Conservation (phyloP, 1,140 invertebrate genomes). For the Drosophila watanabei region DNA sequence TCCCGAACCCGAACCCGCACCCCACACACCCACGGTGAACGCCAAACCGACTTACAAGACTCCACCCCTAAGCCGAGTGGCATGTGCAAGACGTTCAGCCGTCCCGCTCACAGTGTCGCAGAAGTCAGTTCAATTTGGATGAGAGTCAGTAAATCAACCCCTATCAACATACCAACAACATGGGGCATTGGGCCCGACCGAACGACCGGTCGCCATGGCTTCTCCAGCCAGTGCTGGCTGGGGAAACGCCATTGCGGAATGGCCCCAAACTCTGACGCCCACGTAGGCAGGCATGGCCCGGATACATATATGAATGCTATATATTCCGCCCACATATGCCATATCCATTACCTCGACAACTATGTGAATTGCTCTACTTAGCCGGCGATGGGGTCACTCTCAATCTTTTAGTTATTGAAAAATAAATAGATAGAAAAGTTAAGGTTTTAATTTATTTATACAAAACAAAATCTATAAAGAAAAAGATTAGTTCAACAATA, state of each 20-base stretch:
- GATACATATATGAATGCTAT: slow-evolving; percentile 13
- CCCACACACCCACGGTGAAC: not conserved
- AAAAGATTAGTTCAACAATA: too few relatives aligned
- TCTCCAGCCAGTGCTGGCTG: slow-evolving; percentile 60
- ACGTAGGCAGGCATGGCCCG: not conserved
- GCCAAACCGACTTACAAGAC: slow-evolving; percentile 69
- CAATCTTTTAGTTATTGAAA: not conserved
- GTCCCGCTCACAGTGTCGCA: slow-evolving; percentile 72
- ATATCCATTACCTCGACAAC: slow-evolving; percentile 3
- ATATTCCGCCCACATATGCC: slow-evolving; percentile 17
- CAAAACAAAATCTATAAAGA: too few relatives aligned
- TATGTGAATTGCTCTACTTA: slow-evolving; percentile 1
- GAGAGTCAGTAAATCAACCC: slow-evolving; percentile 85
- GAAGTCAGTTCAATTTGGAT: slow-evolving; percentile 85
- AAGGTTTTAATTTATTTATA: too few relatives aligned
- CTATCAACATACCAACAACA: slow-evolving; percentile 84
- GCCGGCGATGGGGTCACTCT: not conserved
- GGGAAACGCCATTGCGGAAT: slow-evolving; percentile 73
- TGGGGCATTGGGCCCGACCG: slow-evolving; percentile 15
- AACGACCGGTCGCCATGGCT: slow-evolving; percentile 28
- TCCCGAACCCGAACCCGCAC: slow-evolving; percentile 9
- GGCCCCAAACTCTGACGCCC: slow-evolving; percentile 23
- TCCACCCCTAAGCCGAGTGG: slow-evolving; percentile 64
- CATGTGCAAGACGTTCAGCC: slow-evolving; percentile 64
- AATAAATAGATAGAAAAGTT: too few relatives aligned